phyloP scores from a whole-genome alignment of 2,797 vertebrate species.

The Enteromius argenteus region DNA sequence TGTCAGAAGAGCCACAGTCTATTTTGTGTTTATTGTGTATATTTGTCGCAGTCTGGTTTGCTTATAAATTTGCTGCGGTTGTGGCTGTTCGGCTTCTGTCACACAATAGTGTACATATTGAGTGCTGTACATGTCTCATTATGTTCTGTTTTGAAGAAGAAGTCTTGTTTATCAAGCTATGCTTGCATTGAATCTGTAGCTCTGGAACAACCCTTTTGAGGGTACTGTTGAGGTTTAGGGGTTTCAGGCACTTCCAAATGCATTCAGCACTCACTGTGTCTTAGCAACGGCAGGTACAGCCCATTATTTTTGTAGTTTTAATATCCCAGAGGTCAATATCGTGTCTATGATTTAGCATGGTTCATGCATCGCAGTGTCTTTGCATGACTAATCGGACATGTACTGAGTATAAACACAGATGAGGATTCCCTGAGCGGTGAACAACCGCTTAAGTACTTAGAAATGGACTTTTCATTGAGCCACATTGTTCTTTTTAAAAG shows the following conservation, averaged over 20 bases:
- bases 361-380: background rate
- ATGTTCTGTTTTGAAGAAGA: conserved; percentile 13
- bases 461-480: background rate
- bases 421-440: background rate
- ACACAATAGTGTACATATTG: background rate
- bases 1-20: background rate
- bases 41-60: background rate
- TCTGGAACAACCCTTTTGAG: background rate
- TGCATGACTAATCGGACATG: background rate
- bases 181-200: background rate
- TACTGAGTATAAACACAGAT: conserved; percentile 1
- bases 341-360: background rate
- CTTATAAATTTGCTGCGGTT: conserved; percentile 31
- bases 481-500: background rate
- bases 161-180: conserved; percentile 20
- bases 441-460: background rate
- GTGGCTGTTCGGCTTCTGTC: conserved; percentile 20
- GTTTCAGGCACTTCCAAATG: background rate
- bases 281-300: conserved; percentile 1
- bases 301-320: conserved; percentile 5
- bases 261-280: conserved; percentile 15
- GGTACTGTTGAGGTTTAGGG: background rate
- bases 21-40: background rate
- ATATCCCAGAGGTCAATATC: conserved; percentile 25
- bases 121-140: conserved; percentile 22